Conservation (phyloP, 2,888 invertebrate genomes). For the Octonoba sinensis region DNA sequence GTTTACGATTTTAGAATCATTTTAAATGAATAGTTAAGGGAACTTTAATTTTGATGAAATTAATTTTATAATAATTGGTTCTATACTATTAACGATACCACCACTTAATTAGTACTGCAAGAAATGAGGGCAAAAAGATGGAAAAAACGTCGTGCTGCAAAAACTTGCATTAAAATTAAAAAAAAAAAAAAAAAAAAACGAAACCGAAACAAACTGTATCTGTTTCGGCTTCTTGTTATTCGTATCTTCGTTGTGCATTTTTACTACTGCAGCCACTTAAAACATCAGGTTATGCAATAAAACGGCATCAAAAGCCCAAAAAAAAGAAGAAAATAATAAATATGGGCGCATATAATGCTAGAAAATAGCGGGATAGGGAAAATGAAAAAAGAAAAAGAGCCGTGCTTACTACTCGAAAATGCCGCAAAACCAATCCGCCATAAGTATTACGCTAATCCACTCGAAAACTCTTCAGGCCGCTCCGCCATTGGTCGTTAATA, state of each 20-base stretch:
- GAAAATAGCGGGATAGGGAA: constrained; percentile 6
- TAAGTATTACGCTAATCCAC: constrained; percentile 63
- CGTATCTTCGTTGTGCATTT: constrained; percentile 41
- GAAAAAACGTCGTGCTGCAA: no score
- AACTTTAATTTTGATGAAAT: no score
- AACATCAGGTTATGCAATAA: constrained; percentile 39
- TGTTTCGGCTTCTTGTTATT: constrained; percentile 25
- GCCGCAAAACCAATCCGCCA: constrained; percentile 62
- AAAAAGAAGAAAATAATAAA: constrained; percentile 9
- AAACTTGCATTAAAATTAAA: no score
- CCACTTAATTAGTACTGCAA: no score
- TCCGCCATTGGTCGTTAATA: constrained; percentile 55
- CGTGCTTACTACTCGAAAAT: constrained; percentile 62
- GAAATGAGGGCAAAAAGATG: no score
- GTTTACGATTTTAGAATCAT: no score
- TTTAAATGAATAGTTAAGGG: no score
- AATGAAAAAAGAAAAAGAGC: constrained; percentile 27
- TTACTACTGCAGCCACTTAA: constrained; percentile 49
- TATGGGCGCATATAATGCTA: no score
- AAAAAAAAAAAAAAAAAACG: background rate
- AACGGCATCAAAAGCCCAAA: constrained; percentile 28
- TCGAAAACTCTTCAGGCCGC: constrained; percentile 47
- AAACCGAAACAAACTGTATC: constrained; percentile 39
- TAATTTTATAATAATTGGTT: no score
- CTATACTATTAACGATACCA: no score